Base-by-base conservation (phyloP, 2,797 vertebrate species). In the Hephaestus fuliginosus region DNA sequence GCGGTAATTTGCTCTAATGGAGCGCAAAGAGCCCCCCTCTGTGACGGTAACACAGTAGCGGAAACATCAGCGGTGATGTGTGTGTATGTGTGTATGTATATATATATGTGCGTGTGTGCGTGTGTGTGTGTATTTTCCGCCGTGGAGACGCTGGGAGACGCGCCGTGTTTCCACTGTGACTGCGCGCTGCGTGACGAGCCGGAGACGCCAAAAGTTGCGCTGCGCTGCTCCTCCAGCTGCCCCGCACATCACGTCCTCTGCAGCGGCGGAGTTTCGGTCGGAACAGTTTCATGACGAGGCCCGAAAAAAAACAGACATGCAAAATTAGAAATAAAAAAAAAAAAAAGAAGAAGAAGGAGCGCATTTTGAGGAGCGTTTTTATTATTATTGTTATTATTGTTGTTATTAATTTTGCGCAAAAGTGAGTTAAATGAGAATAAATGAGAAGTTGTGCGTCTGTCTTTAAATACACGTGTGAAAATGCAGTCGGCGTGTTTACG, bases 111-210 rank as follows among this genome's bases (percentile, higher is more conserved):
- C 25, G 52, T 74, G 70, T 65, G 62, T 61, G 69, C 44, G 79
- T 57, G 62, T 61, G 69, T 49, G 79, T 57, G 60, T 39, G 48
- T 88, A 92, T 92, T 88, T 92, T 92, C 91, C 90, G 81, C 79
- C 80, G 88, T 39, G 36, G 56, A 36, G 58, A 75, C 53, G 58
- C 80, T 64, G 41, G 53, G 63, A 76, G 81, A 79, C 82, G 62
- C 85, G 84, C 53, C 41, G 52, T 84, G 79, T 89, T 89, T 90
- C 90, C 91, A 85, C 83, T 62, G 88, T 83, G 82, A 70, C 81
- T 44, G 60, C 17, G 41, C 7, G 78, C 74, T 56, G 72, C 62
- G 4, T 22, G 62, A 44, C 10, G 39, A 44, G 53, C 60, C 30
- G 1, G 14, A 10, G 52, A 5, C 49, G 22, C 56, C 4, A 14